A percentile compares a stretch with the other conserved stretches of the same genome.
These are phyloP conservation scores for Epiblema foenella DNA, from an alignment of 2,888 invertebrate species.

Conservation along the genomic window DNA sequence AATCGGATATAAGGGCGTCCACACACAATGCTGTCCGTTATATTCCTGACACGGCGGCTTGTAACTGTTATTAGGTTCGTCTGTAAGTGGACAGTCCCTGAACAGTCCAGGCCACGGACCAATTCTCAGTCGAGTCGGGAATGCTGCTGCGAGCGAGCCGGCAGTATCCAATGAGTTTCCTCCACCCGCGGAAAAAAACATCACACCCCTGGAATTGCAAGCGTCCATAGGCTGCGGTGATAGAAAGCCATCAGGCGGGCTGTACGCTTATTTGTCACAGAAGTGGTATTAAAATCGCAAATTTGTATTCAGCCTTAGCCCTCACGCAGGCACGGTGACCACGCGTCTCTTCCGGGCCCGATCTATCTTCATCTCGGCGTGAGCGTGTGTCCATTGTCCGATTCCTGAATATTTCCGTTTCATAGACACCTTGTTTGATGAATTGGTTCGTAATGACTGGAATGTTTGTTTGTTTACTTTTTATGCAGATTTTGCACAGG, in stretches of 20 bases:
- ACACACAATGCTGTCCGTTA: neutral
- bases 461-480: neutral
- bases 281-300: neutral
- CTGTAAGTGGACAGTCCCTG: too few relatives aligned
- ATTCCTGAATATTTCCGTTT: conserved; percentile 43
- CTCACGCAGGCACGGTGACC: conserved; percentile 71
- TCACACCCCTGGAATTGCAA: too few relatives aligned
- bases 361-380: conserved; percentile 77
- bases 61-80: too few relatives aligned
- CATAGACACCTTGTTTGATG: conserved; percentile 36
- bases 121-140: too few relatives aligned
- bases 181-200: too few relatives aligned
- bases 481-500: neutral
- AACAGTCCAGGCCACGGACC: too few relatives aligned
- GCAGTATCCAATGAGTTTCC: too few relatives aligned
- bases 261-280: neutral
- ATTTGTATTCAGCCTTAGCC: neutral
- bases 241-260: too few relatives aligned
- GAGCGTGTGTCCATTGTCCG: conserved; percentile 60
- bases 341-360: conserved; percentile 65
- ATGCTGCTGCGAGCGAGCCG: too few relatives aligned
- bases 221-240: too few relatives aligned
- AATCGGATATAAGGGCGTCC: conserved; percentile 28
- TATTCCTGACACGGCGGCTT: too few relatives aligned
- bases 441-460: neutral